Evolutionary conservation across 2,113 vertebrate genomes (phyloP), one percentile per base, ranked within the genome.

Genomic region (Oryzias melastigma): DNA sequence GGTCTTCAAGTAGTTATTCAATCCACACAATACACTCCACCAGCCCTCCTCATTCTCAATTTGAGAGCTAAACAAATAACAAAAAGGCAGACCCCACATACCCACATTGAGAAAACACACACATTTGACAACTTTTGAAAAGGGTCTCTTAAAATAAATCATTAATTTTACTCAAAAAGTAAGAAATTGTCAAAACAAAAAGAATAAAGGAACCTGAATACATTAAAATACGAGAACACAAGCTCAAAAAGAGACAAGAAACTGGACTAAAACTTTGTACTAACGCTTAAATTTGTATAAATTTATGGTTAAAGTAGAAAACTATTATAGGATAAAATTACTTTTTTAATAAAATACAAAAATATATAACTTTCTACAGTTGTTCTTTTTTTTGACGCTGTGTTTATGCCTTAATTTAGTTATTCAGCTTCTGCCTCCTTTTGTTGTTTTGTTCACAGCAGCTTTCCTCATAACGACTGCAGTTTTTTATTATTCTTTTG

Each of bases 1-100:
- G 71, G 82, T 84, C 81, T 84, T 75, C 64, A 72, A 71, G 75
- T 50, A 71, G 65, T 54, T 53, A 70, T 68, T 81, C 69, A 81
- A 19, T 58, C 62, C 14, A 46, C 20, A 79, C 68, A 85, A 79
- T 82, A 58, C 27, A 50, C 58, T 63, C 64, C 14, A 44, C 27
- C 12, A 47, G 65, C 57, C 58, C 29, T 52, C 69, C 73, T 74
- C 52, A 53, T 22, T 65, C 65, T 52, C 43, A 68, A 74, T 45
- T 35, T 69, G 25, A 58, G 7, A 15, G 24, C 62, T 46, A 54
- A 59, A 73, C 57, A 68, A 12, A 58, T 52, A 45, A 62, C 49
- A 42, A 45, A 55, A 41, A n/a, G 29, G 54, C 22, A 47, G 2
- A 42, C 25, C 10, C 5, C 7, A 35, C 40, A 6, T 29, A 27